Base-by-base conservation (phyloP, 2,888 invertebrate genomes). In the Nemoura dubitans region DNA sequence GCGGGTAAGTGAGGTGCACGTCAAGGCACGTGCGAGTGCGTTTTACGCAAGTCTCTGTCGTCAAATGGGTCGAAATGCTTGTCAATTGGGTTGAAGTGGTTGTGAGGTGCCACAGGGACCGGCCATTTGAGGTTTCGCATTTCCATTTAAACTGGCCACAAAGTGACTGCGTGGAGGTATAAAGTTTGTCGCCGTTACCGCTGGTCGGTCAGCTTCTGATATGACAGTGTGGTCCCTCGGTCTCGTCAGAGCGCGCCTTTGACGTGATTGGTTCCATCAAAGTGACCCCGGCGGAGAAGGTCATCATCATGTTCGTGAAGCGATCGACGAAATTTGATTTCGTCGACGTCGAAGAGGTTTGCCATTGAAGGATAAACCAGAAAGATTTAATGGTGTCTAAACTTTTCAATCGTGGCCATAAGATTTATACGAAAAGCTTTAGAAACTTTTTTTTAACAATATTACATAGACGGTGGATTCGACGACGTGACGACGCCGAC, bases 371-470 rank as follows among this genome's bases (percentile, higher is more conserved):
- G 28, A 81, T 28, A 80, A 28, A 16, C n/a, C 81, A 28, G 30
- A 81, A 81, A 81, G 81, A 81, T 28, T 81, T 81, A 29, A 81
- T 30, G 28, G 81, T 81, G 26, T 29, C 81, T 30, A 30, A 81
- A 81, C 81, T 81, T 81, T 81, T 81, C 81, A 30, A 81, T 81
- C 81, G 81, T 21, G 59, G 30, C 28, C 28, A 81, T 28, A 30
- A 59, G 29, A 81, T 81, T 81, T 81, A 59, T 81, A 30, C 29
- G 30, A 30, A 81, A 81, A 29, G 30, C 81, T 81, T 78, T 78
- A 28, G 81, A 28, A 81, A 81, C 81, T 81, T 81, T 81, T 81
- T 81, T 81, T 81, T 81, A 81, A 81, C 81, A 81, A 81, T 81
- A 81, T 81, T 81, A 81, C 28, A 81, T 5, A 30, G 16, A 29